Evolutionary conservation across 92 coral and sea anemone species (phyloP), one percentile per base, ranked within the genome.

Genomic region (Muricea muricata): DNA sequence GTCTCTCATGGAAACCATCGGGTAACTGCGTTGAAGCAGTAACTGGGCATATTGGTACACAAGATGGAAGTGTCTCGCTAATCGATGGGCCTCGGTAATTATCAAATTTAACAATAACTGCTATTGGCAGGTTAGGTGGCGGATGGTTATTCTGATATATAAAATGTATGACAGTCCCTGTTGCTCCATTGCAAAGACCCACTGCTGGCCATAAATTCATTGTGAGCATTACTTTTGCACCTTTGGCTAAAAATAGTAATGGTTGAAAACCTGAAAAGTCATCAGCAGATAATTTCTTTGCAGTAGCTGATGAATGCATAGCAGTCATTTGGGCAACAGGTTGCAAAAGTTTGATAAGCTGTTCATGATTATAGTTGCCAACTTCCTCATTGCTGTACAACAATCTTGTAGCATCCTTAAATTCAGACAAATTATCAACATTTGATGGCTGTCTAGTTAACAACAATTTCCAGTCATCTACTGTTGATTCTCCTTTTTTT

Each of bases 401-500:
- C 60, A 52, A 52, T 52, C 60, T 52, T 52, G 60, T 52, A 52
- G 60, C 60, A 52, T 52, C 26, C 26, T 52, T 20, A 52, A 68
- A 68, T 37, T 68, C 75, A 68, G 42, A 37, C 48, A 68, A 68
- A 68, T 68, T 68, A 34, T 37, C 48, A 45, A 28, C 75, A 68
- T 68, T 68, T 68, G 75, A 54, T 84, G 91, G 89, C 56, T 88
- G 91, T 18, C 85, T 87, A 54, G 91, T 88, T 47, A 88, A 85
- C 75, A 89, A 85, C 80, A 89, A 63, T 69, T 89, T 58, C 92
- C 92, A 86, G 84, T 89, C 92, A 70, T 47, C 82, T 30, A 73
- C 18, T 17, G 79, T 52, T 52, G 60, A 52, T 52, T 52, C 60
- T 52, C 60, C 60, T 52, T 52, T 52, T 52, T 25, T 52, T 73